Evolutionary conservation across 1,140 invertebrate genomes (phyloP).

Genomic region (Diorhabda sublineata): DNA sequence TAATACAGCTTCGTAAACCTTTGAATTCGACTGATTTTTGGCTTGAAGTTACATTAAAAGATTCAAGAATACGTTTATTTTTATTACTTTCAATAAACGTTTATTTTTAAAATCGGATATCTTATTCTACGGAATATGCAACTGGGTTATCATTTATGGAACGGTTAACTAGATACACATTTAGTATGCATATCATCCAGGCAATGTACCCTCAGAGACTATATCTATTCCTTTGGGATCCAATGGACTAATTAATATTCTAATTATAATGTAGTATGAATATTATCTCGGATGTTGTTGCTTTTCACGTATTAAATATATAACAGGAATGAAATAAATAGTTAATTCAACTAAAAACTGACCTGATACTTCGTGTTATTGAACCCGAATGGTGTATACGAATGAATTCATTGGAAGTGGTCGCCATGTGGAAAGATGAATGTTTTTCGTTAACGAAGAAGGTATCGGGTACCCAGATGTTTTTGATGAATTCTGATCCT

Average conservation of each 20-base stretch:
- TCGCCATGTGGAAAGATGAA: constrained; percentile 96
- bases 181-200: constrained; percentile 13
- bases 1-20: no score
- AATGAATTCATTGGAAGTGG: constrained; percentile 96
- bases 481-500: constrained; percentile 92
- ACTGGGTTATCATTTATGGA: constrained; percentile 8
- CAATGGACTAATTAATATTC: constrained; percentile 12
- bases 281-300: constrained; percentile 1
- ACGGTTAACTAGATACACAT: constrained; percentile 3
- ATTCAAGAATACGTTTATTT: no score
- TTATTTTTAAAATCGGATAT: no score
- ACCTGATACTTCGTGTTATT: constrained; percentile 94
- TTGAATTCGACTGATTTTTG: no score
- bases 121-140: background rate
- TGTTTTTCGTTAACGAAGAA: constrained; percentile 99
- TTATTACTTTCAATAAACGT: no score
- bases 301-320: no score
- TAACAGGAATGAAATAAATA: no score
- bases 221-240: constrained; percentile 8
- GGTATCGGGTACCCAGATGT: constrained; percentile 97
- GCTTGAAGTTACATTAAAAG: no score
- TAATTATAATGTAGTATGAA: constrained; percentile 4
- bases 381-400: constrained; percentile 90
- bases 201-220: constrained; percentile 3
- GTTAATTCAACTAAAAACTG: constrained; percentile 44